Evolutionary conservation across 2,888 invertebrate species (phyloP).

Genomic region (Alsophila aescularia): DNA sequence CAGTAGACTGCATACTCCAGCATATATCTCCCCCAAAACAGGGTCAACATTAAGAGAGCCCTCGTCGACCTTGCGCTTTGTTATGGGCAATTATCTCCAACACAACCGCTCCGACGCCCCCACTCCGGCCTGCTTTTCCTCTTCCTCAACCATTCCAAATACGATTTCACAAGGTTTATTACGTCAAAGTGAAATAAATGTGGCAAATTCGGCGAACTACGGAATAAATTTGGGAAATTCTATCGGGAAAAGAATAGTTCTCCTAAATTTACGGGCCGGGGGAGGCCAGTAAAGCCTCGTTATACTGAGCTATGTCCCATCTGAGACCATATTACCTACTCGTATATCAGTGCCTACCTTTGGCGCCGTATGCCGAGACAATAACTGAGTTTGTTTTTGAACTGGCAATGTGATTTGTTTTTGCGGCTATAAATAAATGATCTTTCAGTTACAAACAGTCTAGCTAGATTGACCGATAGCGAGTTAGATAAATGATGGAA

Average conservation of each 20-base stretch:
- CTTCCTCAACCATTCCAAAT: slow-evolving; percentile 32
- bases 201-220: slow-evolving; percentile 52
- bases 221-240: slow-evolving; percentile 76
- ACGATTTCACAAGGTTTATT: slow-evolving; percentile 35
- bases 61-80: slow-evolving; percentile 27
- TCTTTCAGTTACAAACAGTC: slow-evolving; percentile 13
- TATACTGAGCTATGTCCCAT: slow-evolving; percentile 77
- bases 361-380: slow-evolving; percentile 41
- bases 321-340: slow-evolving; percentile 60
- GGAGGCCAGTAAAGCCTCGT: slow-evolving; percentile 79
- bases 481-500: neutral
- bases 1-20: slow-evolving; percentile 9
- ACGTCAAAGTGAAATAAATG: slow-evolving; percentile 55
- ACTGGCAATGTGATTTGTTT: slow-evolving; percentile 14
- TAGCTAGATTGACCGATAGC: neutral
- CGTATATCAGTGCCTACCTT: slow-evolving; percentile 49
- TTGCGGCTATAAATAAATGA: slow-evolving; percentile 25
- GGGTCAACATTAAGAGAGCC: slow-evolving; percentile 17
- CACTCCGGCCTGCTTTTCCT: slow-evolving; percentile 15
- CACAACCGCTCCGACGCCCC: slow-evolving; percentile 23
- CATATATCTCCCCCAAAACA: slow-evolving; percentile 10
- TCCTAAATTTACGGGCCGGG: slow-evolving; percentile 74
- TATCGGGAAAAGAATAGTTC: slow-evolving; percentile 78
- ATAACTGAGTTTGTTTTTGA: slow-evolving; percentile 24
- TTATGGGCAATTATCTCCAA: slow-evolving; percentile 31